Evolutionary conservation across 2,888 invertebrate genomes (phyloP).

Genomic region (Branchellion lobata): DNA sequence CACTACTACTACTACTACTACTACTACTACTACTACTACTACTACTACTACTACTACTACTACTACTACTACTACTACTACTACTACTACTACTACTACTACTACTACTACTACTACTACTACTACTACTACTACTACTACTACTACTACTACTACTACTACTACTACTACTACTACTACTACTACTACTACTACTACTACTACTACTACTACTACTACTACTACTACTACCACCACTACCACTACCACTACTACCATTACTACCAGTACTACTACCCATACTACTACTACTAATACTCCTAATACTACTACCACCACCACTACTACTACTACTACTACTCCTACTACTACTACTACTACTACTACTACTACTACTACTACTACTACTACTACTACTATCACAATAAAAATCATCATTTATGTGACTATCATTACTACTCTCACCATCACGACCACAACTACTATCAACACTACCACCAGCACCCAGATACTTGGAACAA

Average conservation of each 20-base stretch:
- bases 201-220: constrained; percentile 36
- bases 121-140: too few species aligned
- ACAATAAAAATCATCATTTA: too few species aligned
- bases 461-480: too few species aligned
- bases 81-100: constrained; percentile 9
- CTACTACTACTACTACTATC: constrained; percentile 1
- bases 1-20: constrained; percentile 35
- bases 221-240: constrained; percentile 27
- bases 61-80: not conserved
- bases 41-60: constrained; percentile 36
- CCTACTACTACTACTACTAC: constrained; percentile 32
- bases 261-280: constrained; percentile 27
- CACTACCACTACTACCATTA: constrained; percentile 30
- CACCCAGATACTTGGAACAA: too few species aligned
- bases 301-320: constrained; percentile 31
- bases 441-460: too few species aligned
- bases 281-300: constrained; percentile 33
- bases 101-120: constrained; percentile 5
- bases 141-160: constrained; percentile 9
- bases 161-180: constrained; percentile 37
- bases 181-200: constrained; percentile 37
- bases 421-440: too few species aligned
- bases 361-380: constrained; percentile 23
- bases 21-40: constrained; percentile 37
- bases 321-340: constrained; percentile 37